Evolutionary conservation across 2,797 vertebrate genomes (phyloP).

Genomic region (Pogoniulus pusillus): DNA sequence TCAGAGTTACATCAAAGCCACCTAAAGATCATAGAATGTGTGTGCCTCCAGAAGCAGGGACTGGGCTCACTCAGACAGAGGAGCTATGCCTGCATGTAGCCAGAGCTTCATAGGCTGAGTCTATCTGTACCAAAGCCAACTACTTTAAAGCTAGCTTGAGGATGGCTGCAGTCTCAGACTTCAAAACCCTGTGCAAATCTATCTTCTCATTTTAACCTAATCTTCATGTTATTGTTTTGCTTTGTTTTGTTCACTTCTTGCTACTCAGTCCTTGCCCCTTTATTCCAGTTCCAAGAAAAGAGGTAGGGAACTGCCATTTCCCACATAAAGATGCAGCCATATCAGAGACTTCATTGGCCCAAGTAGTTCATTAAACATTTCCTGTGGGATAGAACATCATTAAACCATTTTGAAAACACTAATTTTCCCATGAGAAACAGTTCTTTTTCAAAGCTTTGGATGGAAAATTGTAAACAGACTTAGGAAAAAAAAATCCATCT

Average conservation of each 20-base stretch:
- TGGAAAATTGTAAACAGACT: neutral
- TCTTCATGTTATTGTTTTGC: neutral
- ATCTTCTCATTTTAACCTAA: neutral
- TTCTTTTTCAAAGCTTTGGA: neutral
- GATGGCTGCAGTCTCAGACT: neutral
- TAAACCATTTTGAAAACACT: neutral
- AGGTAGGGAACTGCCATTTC: neutral
- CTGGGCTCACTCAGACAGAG: neutral
- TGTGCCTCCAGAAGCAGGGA: neutral
- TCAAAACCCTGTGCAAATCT: neutral
- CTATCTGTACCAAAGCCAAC: neutral
- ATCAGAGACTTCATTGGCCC: neutral
- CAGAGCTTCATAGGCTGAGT: neutral
- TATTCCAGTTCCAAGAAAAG: neutral
- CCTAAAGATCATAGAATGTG: neutral
- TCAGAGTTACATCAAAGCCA: neutral
- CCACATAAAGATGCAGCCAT: neutral
- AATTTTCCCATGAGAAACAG: neutral
- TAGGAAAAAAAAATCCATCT: neutral
- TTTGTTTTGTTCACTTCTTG: neutral
- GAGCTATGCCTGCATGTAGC: rapidly evolving
- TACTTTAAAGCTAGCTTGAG: neutral
- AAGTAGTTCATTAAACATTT: neutral
- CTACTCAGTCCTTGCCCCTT: neutral
- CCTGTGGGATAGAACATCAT: neutral